Evolutionary conservation across 2,113 vertebrate genomes (phyloP).

Genomic region (Piprites chloris): DNA sequence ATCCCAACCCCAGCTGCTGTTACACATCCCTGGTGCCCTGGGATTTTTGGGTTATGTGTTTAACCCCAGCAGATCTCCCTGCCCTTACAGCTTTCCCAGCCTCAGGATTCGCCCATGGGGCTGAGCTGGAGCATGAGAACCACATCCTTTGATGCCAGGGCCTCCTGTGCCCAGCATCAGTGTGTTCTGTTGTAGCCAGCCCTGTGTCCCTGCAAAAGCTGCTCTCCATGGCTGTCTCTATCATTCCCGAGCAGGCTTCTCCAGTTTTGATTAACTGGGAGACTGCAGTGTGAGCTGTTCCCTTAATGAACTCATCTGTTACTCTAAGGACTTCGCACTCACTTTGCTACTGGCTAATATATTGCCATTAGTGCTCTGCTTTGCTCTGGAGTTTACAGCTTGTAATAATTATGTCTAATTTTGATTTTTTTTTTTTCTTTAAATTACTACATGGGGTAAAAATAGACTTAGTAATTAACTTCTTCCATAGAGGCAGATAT

Average conservation of each 20-base stretch:
- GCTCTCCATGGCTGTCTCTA: background rate
- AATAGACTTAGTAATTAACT: slow-evolving; percentile 64
- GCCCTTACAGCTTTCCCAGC: background rate
- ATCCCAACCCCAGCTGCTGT: background rate
- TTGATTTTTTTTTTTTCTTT: slow-evolving; percentile 39
- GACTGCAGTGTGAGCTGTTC: slow-evolving; percentile 33
- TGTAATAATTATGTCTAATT: slow-evolving; percentile 72
- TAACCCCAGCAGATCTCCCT: background rate
- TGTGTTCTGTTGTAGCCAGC: background rate
- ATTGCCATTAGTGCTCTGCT: slow-evolving; percentile 69
- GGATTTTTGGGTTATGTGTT: background rate
- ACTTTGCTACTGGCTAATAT: slow-evolving; percentile 63
- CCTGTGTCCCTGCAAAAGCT: background rate
- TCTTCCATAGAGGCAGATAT: slow-evolving; percentile 48
- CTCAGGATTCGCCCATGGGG: accelerated
- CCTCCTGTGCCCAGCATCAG: background rate
- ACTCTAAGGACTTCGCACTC: slow-evolving; percentile 34
- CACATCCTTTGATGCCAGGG: accelerated
- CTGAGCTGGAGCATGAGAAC: background rate
- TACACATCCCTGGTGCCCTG: background rate
- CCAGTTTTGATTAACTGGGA: slow-evolving; percentile 63
- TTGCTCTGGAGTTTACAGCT: slow-evolving; percentile 59
- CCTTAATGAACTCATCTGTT: slow-evolving; percentile 69
- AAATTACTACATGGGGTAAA: slow-evolving; percentile 45
- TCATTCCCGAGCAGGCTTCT: background rate